A percentile compares a stretch with the other conserved stretches of the same genome.
Conservation (phyloP, 2,888 invertebrate species). For the Apodemia mormo region DNA sequence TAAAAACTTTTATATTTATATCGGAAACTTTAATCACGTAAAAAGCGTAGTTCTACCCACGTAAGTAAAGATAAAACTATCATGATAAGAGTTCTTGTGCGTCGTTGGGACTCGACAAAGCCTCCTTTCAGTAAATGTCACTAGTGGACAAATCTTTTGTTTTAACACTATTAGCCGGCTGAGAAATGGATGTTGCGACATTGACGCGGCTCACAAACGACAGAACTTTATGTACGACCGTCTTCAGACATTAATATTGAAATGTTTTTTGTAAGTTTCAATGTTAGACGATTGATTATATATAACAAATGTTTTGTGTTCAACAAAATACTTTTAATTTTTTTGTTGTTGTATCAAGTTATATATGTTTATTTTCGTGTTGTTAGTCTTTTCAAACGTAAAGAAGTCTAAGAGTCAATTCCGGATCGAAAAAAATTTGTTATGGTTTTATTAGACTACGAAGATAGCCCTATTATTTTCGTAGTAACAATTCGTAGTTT, state of each 20-base stretch:
- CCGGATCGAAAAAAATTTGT: too few species aligned
- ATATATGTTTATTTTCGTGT: too few species aligned
- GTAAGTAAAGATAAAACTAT: neutral
- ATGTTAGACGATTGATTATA: neutral
- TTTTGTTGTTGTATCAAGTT: too few species aligned
- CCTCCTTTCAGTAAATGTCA: constrained; percentile 22
- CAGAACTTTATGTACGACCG: neutral
- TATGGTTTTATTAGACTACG: too few species aligned
- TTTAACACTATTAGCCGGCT: constrained; percentile 27
- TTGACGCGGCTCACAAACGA: neutral
- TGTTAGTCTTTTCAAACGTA: too few species aligned
- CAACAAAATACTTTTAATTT: too few species aligned
- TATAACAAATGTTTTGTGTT: too few species aligned
- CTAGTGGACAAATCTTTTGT: constrained; percentile 27
- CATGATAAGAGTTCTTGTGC: constrained; percentile 12
- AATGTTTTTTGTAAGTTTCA: neutral
- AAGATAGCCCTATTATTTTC: too few species aligned
- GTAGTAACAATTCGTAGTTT: too few species aligned
- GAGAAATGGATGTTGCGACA: constrained; percentile 24
- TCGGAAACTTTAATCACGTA: constrained; percentile 7
- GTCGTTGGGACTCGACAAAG: constrained; percentile 19
- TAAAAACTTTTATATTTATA: neutral
- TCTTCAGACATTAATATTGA: neutral
- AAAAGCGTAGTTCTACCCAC: constrained; percentile 21
- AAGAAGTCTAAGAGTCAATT: too few species aligned